Evolutionary conservation across 2,797 vertebrate species (phyloP), one percentile per base, ranked within the genome.

Genomic region (Aplochiton taeniatus): DNA sequence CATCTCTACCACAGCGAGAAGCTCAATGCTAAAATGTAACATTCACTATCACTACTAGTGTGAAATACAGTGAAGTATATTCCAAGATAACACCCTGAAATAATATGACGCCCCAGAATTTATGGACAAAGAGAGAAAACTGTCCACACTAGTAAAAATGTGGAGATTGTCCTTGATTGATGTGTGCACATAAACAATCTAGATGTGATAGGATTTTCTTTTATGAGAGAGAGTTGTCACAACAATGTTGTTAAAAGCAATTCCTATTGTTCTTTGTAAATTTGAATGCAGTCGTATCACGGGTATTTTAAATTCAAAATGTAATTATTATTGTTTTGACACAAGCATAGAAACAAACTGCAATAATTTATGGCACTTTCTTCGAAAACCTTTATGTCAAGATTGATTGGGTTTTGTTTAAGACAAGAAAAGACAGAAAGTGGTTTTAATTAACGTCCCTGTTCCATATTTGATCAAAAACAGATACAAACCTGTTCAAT

Each of bases 1-100:
- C 85, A 84, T 86, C 61, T 82, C 72, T 73, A 56, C 76, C 77
- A 83, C 77, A 80, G 78, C 79, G 76, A 85, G 78, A 71, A 81
- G 79, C 85, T 69, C 63, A 70, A 77, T 60, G 69, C 76, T 63
- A 67, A 69, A 80, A 73, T 78, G 64, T 77, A 82, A 86, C 70
- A 58, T 65, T 72, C 55, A 66, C 61, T 56, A n/a, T n/a, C n/a
- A n/a, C n/a, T n/a, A n/a, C n/a, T 53, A 73, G 75, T 74, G 76
- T 79, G 31, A 31, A 31, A 31, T 31, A 31, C 31, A 31, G 6
- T 31, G 31, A 6, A 31, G 31, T 31, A 31, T 31, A 31, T 31
- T 31, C 31, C 31, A 31, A 31, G 31, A 31, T 31, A 31, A 31
- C 31, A 31, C 31, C 31, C 2, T 31, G 31, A 31, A 31, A 31